Percentiles rank a stretch among this genome's conserved stretches.
Conservation (phyloP, 1,140 invertebrate genomes). For the Aphelinus certus region DNA sequence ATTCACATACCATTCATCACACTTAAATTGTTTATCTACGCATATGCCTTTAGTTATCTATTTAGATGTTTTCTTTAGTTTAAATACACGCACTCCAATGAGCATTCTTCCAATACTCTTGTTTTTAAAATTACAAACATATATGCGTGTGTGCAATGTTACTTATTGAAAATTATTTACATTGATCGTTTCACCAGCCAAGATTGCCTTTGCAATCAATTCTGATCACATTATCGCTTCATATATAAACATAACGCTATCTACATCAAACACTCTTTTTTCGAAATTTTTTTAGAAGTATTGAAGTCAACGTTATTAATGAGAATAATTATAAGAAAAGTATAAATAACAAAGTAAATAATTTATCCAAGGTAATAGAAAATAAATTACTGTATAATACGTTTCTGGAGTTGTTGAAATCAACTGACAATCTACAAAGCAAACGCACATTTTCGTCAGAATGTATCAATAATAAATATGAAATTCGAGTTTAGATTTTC, state of each 20-base stretch:
- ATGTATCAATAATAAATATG: conserved; percentile 14
- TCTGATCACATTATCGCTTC: conserved; percentile 41
- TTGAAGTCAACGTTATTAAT: conserved; percentile 34
- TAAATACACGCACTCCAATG: conserved; percentile 39
- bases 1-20: conserved; percentile 35
- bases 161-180: conserved; percentile 57
- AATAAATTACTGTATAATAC: too few species aligned
- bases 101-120: conserved; percentile 45
- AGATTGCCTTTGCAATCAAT: conserved; percentile 30
- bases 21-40: conserved; percentile 21
- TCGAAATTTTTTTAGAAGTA: conserved; percentile 36
- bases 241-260: conserved; percentile 48
- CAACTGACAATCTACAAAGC: neutral
- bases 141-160: conserved; percentile 48
- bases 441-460: conserved; percentile 22
- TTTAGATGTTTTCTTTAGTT: conserved; percentile 42
- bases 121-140: conserved; percentile 48
- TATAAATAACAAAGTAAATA: conserved; percentile 38
- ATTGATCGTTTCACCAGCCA: conserved; percentile 47
- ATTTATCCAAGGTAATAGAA: conserved; percentile 3
- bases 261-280: conserved; percentile 48
- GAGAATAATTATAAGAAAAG: conserved; percentile 25
- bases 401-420: neutral
- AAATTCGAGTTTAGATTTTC: conserved; percentile 23
- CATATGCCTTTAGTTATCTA: conserved; percentile 29